Percentiles rank a stretch among this genome's conserved stretches.
These are phyloP conservation scores for Cirrhinus molitorella DNA, from an alignment of 2,797 vertebrate species.

Conservation along the genomic window DNA sequence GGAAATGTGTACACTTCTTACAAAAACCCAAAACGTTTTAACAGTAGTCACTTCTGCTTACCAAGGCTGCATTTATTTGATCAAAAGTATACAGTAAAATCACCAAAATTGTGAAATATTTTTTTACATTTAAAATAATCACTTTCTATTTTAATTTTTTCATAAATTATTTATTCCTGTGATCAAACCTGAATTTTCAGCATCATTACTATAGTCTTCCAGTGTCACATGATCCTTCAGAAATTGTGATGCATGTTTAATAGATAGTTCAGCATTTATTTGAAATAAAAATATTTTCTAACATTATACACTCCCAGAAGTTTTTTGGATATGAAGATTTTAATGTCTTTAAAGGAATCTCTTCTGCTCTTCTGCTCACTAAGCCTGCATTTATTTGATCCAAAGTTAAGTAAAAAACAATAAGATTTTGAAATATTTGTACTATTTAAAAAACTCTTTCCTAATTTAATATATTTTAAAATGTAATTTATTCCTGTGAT, in stretches of 20 bases:
- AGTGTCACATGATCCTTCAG: not conserved
- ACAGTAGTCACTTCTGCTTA: no score
- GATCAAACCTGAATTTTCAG: not conserved
- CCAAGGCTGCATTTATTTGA: not conserved
- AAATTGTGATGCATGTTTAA: no score
- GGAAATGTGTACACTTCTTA: no score
- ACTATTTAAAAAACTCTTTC: not conserved
- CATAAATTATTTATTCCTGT: not conserved
- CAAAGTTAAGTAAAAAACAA: no score
- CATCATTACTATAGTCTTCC: not conserved
- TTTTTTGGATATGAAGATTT: no score
- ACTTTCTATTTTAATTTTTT: not conserved
- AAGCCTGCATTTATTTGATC: no score
- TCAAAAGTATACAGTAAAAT: not conserved
- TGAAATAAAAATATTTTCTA: no score
- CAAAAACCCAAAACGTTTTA: no score
- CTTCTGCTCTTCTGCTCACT: no score
- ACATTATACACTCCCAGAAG: no score
- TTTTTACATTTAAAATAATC: not conserved
- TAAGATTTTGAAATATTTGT: not conserved
- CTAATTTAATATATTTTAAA: not conserved
- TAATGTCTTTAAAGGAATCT: no score
- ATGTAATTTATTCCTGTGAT: not conserved
- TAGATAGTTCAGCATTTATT: no score
- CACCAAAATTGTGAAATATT: not conserved